Evolutionary conservation across 2,888 invertebrate species (phyloP).

Genomic region (Clusia tigrina): DNA sequence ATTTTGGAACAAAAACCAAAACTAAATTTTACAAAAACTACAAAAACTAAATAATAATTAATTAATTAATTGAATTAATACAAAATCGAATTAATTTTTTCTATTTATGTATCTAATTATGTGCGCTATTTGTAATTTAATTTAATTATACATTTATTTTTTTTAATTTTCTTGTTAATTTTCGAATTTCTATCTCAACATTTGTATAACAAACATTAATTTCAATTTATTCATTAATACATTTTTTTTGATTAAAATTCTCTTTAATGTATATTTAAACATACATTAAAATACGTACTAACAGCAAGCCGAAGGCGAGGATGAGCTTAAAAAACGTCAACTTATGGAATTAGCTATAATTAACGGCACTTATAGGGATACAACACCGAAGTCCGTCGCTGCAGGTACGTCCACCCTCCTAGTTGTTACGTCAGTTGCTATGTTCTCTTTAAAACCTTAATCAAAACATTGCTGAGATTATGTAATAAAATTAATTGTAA

Average conservation of each 20-base stretch:
- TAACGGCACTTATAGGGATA: conserved; percentile 99
- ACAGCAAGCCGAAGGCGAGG: conserved; percentile 98
- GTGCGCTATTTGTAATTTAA: conserved; percentile 10
- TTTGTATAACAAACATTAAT: conserved; percentile 9
- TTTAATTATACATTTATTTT: not conserved
- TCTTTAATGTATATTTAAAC: conserved; percentile 50
- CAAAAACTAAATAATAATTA: conserved; percentile 4
- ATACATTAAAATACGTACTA: conserved; percentile 51
- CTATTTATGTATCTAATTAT: conserved; percentile 10
- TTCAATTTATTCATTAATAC: conserved; percentile 16
- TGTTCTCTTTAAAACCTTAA: not conserved
- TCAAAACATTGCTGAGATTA: not conserved
- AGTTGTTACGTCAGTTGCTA: not conserved
- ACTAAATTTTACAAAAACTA: conserved; percentile 6
- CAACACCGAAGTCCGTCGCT: conserved; percentile 85
- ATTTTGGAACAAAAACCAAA: conserved; percentile 20
- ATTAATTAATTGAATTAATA: conserved; percentile 10
- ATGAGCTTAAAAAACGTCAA: conserved; percentile 99
- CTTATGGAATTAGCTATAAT: conserved; percentile 99
- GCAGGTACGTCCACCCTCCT: conserved; percentile 71
- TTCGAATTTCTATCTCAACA: not conserved
- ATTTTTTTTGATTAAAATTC: conserved; percentile 49
- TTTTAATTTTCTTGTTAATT: conserved; percentile 14
- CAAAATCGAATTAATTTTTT: conserved; percentile 6
- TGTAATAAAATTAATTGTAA: conserved; percentile 6